Conservation (phyloP, 2,888 invertebrate species). For the Calliphora vomitoria region DNA sequence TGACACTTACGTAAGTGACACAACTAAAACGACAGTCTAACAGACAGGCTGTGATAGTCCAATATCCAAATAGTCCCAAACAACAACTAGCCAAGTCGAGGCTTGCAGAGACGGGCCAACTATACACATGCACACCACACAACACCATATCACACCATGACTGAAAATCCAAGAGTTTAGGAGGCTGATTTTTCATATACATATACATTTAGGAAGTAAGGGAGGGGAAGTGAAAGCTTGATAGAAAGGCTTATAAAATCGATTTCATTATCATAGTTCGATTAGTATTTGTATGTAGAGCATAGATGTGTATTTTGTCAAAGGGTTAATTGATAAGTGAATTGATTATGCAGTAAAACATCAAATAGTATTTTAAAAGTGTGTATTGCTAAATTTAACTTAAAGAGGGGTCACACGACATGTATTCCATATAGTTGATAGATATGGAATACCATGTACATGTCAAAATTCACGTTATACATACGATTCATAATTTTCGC, state of each 20-base stretch:
- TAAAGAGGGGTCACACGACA: too few relatives aligned
- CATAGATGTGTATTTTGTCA: neutral
- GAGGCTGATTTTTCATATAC: constrained; percentile 8
- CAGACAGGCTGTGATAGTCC: constrained; percentile 60
- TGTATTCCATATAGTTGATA: too few relatives aligned
- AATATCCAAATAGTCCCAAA: constrained; percentile 51
- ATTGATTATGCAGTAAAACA: neutral
- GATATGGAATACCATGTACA: too few relatives aligned
- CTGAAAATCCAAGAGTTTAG: neutral
- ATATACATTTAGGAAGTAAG: neutral
- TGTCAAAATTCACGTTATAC: too few relatives aligned
- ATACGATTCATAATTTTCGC: too few relatives aligned
- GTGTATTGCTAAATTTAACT: too few relatives aligned
- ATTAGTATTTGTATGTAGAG: constrained; percentile 44
- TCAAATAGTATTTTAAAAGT: too few relatives aligned
- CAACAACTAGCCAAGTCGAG: constrained; percentile 9
- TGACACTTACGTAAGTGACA: constrained; percentile 73
- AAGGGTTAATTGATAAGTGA: constrained; percentile 29
- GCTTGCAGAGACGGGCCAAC: neutral
- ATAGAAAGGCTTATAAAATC: constrained; percentile 45
- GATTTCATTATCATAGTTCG: constrained; percentile 63
- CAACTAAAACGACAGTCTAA: constrained; percentile 71
- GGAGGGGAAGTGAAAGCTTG: constrained; percentile 5
- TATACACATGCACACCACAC: neutral
- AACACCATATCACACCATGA: neutral